A percentile compares a stretch with the other conserved stretches of the same genome.
Conservation (phyloP, 2,797 vertebrate genomes). For the Phataginus tricuspis region DNA sequence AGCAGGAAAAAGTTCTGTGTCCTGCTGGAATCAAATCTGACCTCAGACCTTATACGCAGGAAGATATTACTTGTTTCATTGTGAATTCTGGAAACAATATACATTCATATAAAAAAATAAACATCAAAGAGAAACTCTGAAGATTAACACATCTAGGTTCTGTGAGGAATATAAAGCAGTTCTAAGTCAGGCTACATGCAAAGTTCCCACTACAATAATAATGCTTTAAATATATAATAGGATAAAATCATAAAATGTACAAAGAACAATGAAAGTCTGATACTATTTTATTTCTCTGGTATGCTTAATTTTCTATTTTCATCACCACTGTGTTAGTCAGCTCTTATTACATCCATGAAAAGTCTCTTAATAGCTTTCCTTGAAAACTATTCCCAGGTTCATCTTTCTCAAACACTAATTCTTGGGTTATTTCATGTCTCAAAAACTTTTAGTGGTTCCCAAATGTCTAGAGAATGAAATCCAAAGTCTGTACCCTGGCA, state of each 20-base stretch:
- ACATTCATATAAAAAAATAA: not conserved
- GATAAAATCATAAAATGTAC: not conserved
- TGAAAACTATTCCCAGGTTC: not conserved
- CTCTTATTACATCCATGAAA: not conserved
- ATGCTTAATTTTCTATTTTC: not conserved
- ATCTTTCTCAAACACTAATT: not conserved
- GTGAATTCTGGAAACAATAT: not conserved
- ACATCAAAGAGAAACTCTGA: not conserved
- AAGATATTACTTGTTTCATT: not conserved
- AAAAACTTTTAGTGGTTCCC: not conserved
- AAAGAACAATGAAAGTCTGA: not conserved
- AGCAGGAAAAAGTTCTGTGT: not conserved
- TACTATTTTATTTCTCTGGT: not conserved
- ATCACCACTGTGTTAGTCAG: not conserved
- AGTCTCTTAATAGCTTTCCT: not conserved
- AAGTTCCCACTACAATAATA: not conserved
- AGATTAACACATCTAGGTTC: not conserved
- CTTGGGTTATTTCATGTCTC: not conserved
- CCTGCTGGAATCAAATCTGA: not conserved
- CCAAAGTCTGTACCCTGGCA: not conserved
- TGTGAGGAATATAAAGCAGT: not conserved
- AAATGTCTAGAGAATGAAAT: not conserved
- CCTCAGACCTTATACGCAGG: not conserved
- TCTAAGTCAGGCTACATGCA: not conserved
- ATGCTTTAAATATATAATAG: not conserved